Conservation (phyloP, 2,113 vertebrate species). For the Lampris incognitus region DNA sequence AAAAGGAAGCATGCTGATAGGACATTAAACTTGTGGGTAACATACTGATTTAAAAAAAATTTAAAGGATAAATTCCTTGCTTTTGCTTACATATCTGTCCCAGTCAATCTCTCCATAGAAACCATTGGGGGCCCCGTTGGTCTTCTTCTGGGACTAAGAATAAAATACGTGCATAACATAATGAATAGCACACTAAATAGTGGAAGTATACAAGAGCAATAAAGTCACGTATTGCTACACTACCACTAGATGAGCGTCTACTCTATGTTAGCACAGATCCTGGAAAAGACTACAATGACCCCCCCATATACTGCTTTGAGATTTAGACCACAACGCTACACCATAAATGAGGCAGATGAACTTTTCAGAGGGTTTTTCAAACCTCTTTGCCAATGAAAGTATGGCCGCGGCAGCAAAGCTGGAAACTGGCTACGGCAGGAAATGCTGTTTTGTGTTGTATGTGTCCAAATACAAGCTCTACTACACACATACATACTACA, state of each 20-base stretch:
- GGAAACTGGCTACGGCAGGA: slow-evolving; percentile 1
- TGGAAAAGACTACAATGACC: too few species aligned
- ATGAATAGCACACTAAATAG: slow-evolving; percentile 20
- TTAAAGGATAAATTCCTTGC: background rate
- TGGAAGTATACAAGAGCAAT: background rate
- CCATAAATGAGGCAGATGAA: too few species aligned
- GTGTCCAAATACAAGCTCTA: slow-evolving; percentile 38
- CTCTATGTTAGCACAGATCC: background rate
- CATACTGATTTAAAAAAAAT: slow-evolving; percentile 2
- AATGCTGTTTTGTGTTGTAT: background rate
- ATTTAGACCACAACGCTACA: background rate
- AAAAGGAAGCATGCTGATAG: slow-evolving; percentile 1
- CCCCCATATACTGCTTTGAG: background rate
- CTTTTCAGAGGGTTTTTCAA: background rate
- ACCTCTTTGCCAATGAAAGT: slow-evolving; percentile 11
- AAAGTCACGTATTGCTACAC: background rate
- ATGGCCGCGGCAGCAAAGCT: slow-evolving; percentile 9
- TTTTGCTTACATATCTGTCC: slow-evolving; percentile 96
- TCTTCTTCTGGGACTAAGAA: slow-evolving; percentile 88
- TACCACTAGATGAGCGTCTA: background rate
- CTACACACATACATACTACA: slow-evolving; percentile 21
- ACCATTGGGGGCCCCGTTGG: slow-evolving; percentile 94
- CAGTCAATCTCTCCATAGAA: slow-evolving; percentile 98
- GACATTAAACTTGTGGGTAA: background rate
- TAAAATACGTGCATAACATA: slow-evolving; percentile 18